These are phyloP conservation scores for Pachyrhynchus sulphureomaculatus DNA, from an alignment of 1,140 invertebrate species.

Conservation along the genomic window DNA sequence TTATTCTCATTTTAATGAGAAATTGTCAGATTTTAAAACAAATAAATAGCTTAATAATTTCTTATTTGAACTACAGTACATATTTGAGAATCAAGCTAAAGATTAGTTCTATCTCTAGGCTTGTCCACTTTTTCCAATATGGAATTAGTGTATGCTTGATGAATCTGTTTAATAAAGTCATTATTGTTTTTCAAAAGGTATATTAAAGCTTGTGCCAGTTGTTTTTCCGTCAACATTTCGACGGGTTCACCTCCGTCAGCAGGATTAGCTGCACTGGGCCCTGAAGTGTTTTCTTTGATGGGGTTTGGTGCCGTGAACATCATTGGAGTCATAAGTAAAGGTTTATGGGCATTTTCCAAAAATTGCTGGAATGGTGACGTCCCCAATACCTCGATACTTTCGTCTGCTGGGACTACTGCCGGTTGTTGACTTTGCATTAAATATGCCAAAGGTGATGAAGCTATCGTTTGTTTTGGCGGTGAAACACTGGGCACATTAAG, in stretches of 20 bases:
- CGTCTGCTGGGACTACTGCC: slow-evolving; percentile 28
- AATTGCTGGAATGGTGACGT: slow-evolving; percentile 54
- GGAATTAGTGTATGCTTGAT: slow-evolving; percentile 87
- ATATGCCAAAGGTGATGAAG: slow-evolving; percentile 53
- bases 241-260: slow-evolving; percentile 36
- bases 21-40: too few relatives aligned
- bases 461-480: slow-evolving; percentile 37
- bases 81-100: slow-evolving; percentile 2
- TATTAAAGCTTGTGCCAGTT: slow-evolving; percentile 83
- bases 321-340: slow-evolving; percentile 77
- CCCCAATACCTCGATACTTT: slow-evolving; percentile 47
- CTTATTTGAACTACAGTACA: neutral
- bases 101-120: neutral
- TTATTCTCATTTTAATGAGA: neutral
- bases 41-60: too few relatives aligned
- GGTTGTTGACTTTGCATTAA: slow-evolving; percentile 47
- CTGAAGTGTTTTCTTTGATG: slow-evolving; percentile 25
- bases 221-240: slow-evolving; percentile 80
- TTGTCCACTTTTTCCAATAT: slow-evolving; percentile 68
- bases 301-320: slow-evolving; percentile 66
- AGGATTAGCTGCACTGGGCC: neutral
- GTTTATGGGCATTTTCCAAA: slow-evolving; percentile 60
- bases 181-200: slow-evolving; percentile 85
- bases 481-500: slow-evolving; percentile 2
- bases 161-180: slow-evolving; percentile 82